Evolutionary conservation across 2,888 invertebrate species (phyloP).

Genomic region (Caprella mutica): DNA sequence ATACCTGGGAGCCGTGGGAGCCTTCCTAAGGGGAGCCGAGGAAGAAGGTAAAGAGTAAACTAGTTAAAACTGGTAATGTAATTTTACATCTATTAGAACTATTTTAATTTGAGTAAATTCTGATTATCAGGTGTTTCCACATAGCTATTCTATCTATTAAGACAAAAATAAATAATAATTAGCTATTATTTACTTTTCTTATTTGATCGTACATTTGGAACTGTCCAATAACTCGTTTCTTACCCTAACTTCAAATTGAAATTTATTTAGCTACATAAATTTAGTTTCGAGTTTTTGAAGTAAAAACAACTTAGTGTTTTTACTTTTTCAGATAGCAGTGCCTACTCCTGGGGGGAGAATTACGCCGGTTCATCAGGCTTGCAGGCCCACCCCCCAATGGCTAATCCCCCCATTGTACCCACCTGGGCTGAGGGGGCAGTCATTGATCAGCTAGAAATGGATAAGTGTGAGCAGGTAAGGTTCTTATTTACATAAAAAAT

Average conservation of each 20-base stretch:
- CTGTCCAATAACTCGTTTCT: too few relatives aligned
- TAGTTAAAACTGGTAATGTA: too few relatives aligned
- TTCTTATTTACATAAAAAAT: too few relatives aligned
- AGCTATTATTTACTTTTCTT: too few relatives aligned
- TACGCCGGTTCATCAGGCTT: constrained; percentile 39
- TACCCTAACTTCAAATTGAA: too few relatives aligned
- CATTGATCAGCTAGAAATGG: constrained; percentile 50
- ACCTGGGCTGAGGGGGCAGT: too few relatives aligned
- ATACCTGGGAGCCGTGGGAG: constrained; percentile 58
- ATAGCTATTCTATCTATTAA: not conserved
- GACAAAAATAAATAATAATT: not conserved
- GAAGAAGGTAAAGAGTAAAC: constrained; percentile 45
- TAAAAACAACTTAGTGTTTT: too few relatives aligned
- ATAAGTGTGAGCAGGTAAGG: constrained; percentile 48
- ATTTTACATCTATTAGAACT: constrained; percentile 14
- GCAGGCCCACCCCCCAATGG: constrained; percentile 21
- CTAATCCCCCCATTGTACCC: constrained; percentile 13
- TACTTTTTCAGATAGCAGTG: constrained; percentile 41
- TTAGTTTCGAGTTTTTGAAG: too few relatives aligned
- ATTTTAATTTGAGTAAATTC: not conserved
- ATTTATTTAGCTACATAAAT: too few relatives aligned
- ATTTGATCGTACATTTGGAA: too few relatives aligned
- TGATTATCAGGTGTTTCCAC: not conserved
- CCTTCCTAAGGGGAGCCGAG: constrained; percentile 54
- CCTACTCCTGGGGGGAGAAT: constrained; percentile 56